Evolutionary conservation across 2,113 vertebrate species (phyloP).

Genomic region (Cottus gobio): DNA sequence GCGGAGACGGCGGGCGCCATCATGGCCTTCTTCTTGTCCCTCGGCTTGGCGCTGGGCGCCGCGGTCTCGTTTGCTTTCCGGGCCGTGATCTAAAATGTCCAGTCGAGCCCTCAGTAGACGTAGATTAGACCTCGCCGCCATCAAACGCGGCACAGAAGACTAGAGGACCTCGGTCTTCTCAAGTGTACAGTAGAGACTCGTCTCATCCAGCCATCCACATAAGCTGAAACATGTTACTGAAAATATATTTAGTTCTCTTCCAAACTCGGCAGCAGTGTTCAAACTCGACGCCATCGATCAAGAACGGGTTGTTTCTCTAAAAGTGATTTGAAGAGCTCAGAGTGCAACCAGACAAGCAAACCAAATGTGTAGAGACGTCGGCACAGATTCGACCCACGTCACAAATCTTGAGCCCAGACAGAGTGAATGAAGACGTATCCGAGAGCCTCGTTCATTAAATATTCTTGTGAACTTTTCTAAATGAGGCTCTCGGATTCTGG

Average conservation of each 20-base stretch:
- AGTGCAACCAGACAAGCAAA: constrained; percentile 14
- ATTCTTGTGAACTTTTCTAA: not conserved
- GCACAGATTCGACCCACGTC: not conserved
- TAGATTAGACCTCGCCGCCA: constrained; percentile 19
- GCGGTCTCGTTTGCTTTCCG: constrained; percentile 87
- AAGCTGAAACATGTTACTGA: constrained; percentile 32
- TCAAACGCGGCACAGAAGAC: constrained; percentile 5
- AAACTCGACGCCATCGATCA: constrained; percentile 23
- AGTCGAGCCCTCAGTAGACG: constrained; percentile 14
- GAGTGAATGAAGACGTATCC: not conserved
- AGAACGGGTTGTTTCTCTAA: not conserved
- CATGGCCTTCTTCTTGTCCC: constrained; percentile 96
- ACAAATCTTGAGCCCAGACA: not conserved
- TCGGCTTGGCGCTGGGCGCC: constrained; percentile 94
- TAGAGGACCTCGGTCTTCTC: constrained; percentile 14
- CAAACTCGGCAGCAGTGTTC: not conserved
- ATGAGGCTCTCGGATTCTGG: constrained; percentile 2
- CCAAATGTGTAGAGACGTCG: constrained; percentile 18
- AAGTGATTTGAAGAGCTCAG: not conserved
- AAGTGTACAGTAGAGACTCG: not conserved
- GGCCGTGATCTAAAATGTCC: constrained; percentile 82
- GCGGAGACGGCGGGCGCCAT: constrained; percentile 94
- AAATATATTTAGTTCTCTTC: not conserved
- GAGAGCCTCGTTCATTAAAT: not conserved
- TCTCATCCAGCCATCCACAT: not conserved